These are phyloP conservation scores for Damaliscus lunatus DNA, from an alignment of 2,113 vertebrate genomes.

Conservation along the genomic window DNA sequence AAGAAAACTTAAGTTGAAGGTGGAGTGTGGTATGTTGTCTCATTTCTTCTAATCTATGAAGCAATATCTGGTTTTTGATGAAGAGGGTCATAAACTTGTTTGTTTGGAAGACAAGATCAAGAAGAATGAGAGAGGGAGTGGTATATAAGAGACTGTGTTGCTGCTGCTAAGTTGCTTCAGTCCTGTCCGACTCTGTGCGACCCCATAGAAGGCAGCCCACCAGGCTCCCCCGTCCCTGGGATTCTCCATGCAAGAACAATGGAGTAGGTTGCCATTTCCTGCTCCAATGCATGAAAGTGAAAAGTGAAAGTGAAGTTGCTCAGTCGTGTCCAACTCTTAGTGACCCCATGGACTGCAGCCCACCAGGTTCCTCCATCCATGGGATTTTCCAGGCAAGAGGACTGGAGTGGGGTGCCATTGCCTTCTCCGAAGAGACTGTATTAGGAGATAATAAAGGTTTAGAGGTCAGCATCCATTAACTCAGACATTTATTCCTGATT, in stretches of 20 bases:
- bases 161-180: no score
- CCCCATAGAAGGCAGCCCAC: fast-evolving
- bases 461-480: not conserved
- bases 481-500: not conserved
- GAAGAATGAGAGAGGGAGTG: not conserved
- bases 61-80: not conserved
- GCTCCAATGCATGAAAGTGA: no score
- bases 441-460: not conserved
- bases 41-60: not conserved
- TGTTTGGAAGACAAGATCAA: not conserved
- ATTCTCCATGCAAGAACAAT: no score
- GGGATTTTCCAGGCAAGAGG: no score
- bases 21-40: not conserved
- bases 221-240: no score
- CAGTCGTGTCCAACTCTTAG: no score
- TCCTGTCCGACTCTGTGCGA: no score
- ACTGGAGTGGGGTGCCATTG: no score
- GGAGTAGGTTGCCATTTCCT: no score
- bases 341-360: no score
- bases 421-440: not conserved
- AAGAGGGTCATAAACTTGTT: not conserved
- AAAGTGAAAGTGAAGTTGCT: no score
- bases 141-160: not conserved
- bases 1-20: not conserved
- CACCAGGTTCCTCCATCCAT: no score